Evolutionary conservation across 2,888 invertebrate species (phyloP), one percentile per base, ranked within the genome.

Genomic region (Himalopsyche kuldschensis): DNA sequence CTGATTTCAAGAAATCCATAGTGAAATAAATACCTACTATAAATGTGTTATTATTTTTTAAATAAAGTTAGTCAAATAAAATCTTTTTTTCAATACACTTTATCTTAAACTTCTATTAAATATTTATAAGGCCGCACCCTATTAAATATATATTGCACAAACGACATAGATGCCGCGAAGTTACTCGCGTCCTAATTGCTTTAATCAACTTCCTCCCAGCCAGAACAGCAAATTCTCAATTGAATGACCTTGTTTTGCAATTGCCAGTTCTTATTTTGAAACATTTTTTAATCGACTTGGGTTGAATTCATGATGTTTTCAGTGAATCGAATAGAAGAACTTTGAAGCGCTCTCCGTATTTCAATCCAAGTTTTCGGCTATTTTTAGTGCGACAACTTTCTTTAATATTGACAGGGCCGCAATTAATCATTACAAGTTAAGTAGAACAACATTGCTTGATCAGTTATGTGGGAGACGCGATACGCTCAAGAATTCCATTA

Each of bases 131-230:
- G 1, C 35, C 35, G 6, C 35, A 35, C 35, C 6, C 35, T 10
- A 35, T 8, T 1, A 10, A 10, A 1, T 6, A 8, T 10, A 15
- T 55, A 48, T 24, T 20, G 55, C 10, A 20, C 20, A 55, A 55
- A 24, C 55, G 24, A 20, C 20, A 20, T 55, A 24, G 10, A 20
- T 55, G 55, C 6, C 55, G 24, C 20, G 24, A 10, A 79, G 6
- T 32, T 69, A 30, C 75, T 27, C 75, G 30, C 75, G 48, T 82
- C 81, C 81, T 84, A 84, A 84, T 84, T 84, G 81, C 79, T 75
- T 84, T 82, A 82, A 84, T 84, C 78, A 84, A 81, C 84, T 82
- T 84, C 78, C 81, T 69, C 46, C 31, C n/a, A 75, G 46, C 30
- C 41, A 55, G 20, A 3, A 24, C 1, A 27, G 30, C 78, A 46